Evolutionary conservation across 2,888 invertebrate species (phyloP).

Genomic region (Spatulosminthurus flaviceps): DNA sequence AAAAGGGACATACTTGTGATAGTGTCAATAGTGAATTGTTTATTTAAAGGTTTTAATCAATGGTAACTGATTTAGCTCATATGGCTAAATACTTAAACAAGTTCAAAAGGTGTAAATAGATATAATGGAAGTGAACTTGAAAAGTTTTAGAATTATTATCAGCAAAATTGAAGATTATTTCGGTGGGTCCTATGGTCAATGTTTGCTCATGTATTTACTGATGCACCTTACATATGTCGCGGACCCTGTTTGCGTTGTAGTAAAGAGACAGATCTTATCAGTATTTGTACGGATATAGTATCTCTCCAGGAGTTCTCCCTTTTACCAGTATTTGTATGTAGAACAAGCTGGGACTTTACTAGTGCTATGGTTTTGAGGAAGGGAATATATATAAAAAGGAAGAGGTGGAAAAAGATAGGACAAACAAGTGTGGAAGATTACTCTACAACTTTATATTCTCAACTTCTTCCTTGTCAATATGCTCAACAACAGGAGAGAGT

Average conservation of each 20-base stretch:
- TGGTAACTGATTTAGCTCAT: too few relatives aligned
- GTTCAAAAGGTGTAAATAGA: background rate
- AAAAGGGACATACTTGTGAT: background rate
- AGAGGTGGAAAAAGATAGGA: background rate
- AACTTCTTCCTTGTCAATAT: background rate
- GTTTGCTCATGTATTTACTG: background rate
- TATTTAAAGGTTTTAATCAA: background rate
- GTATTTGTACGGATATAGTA: too few relatives aligned
- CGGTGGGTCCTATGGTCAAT: background rate
- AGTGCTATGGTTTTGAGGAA: too few relatives aligned
- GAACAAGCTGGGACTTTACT: too few relatives aligned
- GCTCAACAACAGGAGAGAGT: slow-evolving; percentile 19
- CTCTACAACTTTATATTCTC: background rate
- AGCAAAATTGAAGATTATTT: background rate
- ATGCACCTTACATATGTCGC: background rate
- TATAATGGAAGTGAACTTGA: background rate
- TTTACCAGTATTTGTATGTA: too few relatives aligned
- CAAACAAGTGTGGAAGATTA: background rate
- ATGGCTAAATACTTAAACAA: background rate
- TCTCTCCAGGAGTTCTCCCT: too few relatives aligned
- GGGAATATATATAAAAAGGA: too few relatives aligned
- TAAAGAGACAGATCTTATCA: background rate
- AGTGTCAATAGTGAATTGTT: background rate
- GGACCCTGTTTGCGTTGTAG: background rate
- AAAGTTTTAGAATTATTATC: background rate